These are phyloP conservation scores for Thaumetopoea pityocampa DNA, from an alignment of 1,140 invertebrate genomes.

Conservation along the genomic window DNA sequence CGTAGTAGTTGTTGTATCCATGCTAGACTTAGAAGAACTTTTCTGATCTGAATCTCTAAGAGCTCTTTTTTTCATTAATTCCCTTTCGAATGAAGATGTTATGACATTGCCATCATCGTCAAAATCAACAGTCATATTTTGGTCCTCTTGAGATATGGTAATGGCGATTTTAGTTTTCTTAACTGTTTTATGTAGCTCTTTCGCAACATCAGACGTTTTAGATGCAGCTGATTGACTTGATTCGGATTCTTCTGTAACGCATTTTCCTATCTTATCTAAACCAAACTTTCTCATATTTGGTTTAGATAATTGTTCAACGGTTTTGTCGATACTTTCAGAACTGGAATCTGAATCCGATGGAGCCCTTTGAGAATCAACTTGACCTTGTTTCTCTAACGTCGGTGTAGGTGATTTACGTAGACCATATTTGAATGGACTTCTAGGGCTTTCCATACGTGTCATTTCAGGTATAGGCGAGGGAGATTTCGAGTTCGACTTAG, in stretches of 20 bases:
- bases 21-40: conserved; percentile 70
- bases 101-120: conserved; percentile 70
- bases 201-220: conserved; percentile 52
- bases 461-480: conserved; percentile 63
- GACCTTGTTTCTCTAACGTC: conserved; percentile 78
- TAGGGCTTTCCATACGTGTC: conserved; percentile 56
- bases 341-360: conserved; percentile 74
- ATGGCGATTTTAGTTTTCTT: conserved; percentile 74
- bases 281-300: conserved; percentile 52
- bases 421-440: conserved; percentile 61
- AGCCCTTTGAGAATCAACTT: conserved; percentile 74
- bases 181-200: conserved; percentile 43
- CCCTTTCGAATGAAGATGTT: conserved; percentile 62
- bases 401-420: conserved; percentile 77
- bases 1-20: conserved; percentile 68
- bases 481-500: conserved; percentile 68
- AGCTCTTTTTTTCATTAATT: conserved; percentile 58
- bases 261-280: conserved; percentile 69
- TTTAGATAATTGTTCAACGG: conserved; percentile 60
- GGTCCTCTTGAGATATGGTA: conserved; percentile 73
- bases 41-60: conserved; percentile 69
- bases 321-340: conserved; percentile 72
- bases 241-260: conserved; percentile 68
- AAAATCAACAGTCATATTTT: conserved; percentile 72
- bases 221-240: conserved; percentile 70